These are phyloP conservation scores for Stenchaetothrips biformis DNA, from an alignment of 2,888 invertebrate genomes.

Conservation along the genomic window DNA sequence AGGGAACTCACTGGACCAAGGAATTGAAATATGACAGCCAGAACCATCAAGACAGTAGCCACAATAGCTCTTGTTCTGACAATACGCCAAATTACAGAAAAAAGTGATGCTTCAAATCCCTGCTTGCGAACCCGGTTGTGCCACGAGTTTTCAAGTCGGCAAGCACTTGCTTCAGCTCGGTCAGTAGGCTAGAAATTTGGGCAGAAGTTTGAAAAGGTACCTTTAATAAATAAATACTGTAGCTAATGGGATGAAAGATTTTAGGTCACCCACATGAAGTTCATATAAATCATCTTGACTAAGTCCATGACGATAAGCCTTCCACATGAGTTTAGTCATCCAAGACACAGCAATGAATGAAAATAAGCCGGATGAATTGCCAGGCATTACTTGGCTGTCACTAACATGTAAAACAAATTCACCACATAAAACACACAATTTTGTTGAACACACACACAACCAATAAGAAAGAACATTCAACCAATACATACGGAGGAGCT, in stretches of 20 bases:
- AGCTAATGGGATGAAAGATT: slow-evolving; percentile 26
- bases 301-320: slow-evolving; percentile 48
- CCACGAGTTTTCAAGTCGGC: slow-evolving; percentile 52
- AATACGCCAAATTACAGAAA: slow-evolving; percentile 49
- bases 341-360: slow-evolving; percentile 51
- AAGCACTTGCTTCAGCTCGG: slow-evolving; percentile 32
- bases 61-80: slow-evolving; percentile 48
- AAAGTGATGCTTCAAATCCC: slow-evolving; percentile 49
- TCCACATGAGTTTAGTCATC: slow-evolving; percentile 50
- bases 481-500: slow-evolving; percentile 32
- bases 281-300: slow-evolving; percentile 42
- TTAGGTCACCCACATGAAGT: background rate
- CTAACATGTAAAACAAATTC: background rate
- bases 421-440: background rate
- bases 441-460: background rate
- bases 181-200: slow-evolving; percentile 19
- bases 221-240: background rate
- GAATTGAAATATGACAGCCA: slow-evolving; percentile 48
- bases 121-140: slow-evolving; percentile 48
- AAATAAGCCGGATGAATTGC: slow-evolving; percentile 45
- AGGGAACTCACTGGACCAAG: slow-evolving; percentile 49
- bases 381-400: slow-evolving; percentile 3
- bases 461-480: background rate
- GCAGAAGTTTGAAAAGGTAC: background rate
- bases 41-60: slow-evolving; percentile 46